Evolutionary conservation across 2,888 invertebrate species (phyloP), one percentile per base, ranked within the genome.

Genomic region (Andrena praecox): DNA sequence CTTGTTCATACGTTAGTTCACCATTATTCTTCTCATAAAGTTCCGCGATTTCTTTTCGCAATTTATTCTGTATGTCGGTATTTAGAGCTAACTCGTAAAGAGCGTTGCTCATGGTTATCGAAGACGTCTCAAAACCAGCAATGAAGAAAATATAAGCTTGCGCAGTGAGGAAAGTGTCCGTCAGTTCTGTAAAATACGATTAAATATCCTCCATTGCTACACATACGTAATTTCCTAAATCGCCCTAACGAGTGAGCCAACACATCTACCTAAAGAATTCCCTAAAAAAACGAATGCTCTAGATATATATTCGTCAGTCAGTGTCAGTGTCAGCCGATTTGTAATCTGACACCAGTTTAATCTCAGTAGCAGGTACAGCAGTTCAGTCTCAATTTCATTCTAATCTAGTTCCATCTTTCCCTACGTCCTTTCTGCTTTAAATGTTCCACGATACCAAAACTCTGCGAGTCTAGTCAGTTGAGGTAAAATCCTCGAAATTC

Each of bases 1-100:
- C 81, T 1, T 91, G 88, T 8, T 94, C 94, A 74, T 94, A 94
- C 0, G 91, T 93, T 1, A 95, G 80, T 29, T 91, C 85, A 1
- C 93, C 93, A 2, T 92, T 86, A 67, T 91, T 89, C 70, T 90
- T 89, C 0, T 79, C 70, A 52, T 87, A 82, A 33, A 71, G 64
- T 50, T 69, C 42, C 16, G 60, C 77, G 12, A 92, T 90, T 77
- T 92, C 91, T 27, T 84, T 66, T 12, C 85, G 77, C 12, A 92
- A 73, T 71, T 84, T 89, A 16, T 82, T 87, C 67, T 92, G 92
- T 66, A 91, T 68, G 16, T 90, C 77, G 7, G 80, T 87, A 80
- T 92, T 86, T 27, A 10, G 35, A 4, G 91, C 89, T 54, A 92
- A 79, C 64, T 91, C 91, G 77, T 89, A 90, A 68, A 91, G 84